phyloP scores from a whole-genome alignment of 2,113 vertebrate species.

The Plecotus auritus region DNA sequence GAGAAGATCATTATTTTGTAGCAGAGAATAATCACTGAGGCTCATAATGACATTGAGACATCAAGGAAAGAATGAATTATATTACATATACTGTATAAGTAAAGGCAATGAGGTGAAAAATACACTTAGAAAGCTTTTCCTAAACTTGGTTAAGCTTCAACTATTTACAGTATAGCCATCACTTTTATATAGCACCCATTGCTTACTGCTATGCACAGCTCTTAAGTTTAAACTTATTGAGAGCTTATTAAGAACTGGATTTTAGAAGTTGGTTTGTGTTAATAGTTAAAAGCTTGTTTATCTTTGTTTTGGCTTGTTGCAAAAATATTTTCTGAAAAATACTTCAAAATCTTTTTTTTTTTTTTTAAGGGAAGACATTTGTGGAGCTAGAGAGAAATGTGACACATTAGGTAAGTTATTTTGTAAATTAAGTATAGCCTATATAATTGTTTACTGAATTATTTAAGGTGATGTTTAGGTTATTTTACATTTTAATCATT shows the following conservation, averaged over 20 bases:
- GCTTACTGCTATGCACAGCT: neutral
- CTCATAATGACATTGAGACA: neutral
- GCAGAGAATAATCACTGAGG: neutral
- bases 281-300: neutral
- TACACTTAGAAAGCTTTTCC: neutral
- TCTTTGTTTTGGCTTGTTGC: neutral
- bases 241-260: neutral
- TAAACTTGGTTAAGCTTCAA: neutral
- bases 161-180: neutral
- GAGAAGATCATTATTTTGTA: neutral
- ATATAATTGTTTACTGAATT: constrained; percentile 14
- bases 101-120: neutral
- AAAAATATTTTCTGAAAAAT: constrained; percentile 54
- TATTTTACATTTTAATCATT: neutral
- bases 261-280: neutral
- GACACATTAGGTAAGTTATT: constrained; percentile 94
- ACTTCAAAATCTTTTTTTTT: constrained; percentile 71
- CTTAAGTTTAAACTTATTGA: neutral
- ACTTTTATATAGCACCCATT: neutral
- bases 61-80: neutral
- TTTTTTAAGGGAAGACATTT: constrained; percentile 95
- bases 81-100: neutral
- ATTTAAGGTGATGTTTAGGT: neutral
- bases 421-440: neutral
- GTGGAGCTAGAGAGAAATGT: constrained; percentile 95